A percentile compares a stretch with the other conserved stretches of the same genome.
Conservation (phyloP, 2,888 invertebrate species). For the Sesamia inferens region DNA sequence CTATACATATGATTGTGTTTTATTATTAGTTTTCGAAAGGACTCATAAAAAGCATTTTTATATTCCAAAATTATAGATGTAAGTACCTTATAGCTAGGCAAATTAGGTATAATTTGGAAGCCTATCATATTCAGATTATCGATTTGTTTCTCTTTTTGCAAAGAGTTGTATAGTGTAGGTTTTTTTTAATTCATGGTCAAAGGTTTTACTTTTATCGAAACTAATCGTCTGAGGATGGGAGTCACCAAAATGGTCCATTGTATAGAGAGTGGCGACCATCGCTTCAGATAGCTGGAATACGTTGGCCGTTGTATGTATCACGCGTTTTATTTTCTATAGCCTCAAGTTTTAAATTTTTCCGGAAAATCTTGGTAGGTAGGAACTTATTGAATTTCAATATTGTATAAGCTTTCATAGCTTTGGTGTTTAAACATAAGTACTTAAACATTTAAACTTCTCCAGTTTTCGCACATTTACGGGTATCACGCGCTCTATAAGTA, state of each 20-base stretch:
- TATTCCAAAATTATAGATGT: not conserved
- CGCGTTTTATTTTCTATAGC: constrained; percentile 16
- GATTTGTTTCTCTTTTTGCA: not conserved
- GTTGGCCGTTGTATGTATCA: constrained; percentile 15
- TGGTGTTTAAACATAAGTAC: constrained; percentile 2
- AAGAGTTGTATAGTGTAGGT: not conserved
- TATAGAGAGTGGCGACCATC: constrained; percentile 11
- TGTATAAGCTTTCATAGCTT: constrained; percentile 13
- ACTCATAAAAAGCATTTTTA: not conserved
- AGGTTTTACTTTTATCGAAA: not conserved
- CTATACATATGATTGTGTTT: constrained; percentile 22
- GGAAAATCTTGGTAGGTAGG: not conserved
- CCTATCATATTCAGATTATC: not conserved
- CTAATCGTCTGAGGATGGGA: not conserved
- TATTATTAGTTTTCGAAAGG: constrained; percentile 18
- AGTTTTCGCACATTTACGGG: not conserved
- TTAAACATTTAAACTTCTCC: not conserved
- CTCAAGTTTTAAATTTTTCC: constrained; percentile 34
- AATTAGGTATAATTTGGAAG: not conserved
- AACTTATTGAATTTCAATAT: constrained; percentile 20
- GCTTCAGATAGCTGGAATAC: not conserved
- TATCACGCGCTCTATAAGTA: too few relatives aligned
- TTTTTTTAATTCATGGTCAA: not conserved
- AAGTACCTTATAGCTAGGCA: not conserved
- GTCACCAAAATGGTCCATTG: constrained; percentile 21